Evolutionary conservation across 2,888 invertebrate species (phyloP).

Genomic region (Dicranocentrus wangi): DNA sequence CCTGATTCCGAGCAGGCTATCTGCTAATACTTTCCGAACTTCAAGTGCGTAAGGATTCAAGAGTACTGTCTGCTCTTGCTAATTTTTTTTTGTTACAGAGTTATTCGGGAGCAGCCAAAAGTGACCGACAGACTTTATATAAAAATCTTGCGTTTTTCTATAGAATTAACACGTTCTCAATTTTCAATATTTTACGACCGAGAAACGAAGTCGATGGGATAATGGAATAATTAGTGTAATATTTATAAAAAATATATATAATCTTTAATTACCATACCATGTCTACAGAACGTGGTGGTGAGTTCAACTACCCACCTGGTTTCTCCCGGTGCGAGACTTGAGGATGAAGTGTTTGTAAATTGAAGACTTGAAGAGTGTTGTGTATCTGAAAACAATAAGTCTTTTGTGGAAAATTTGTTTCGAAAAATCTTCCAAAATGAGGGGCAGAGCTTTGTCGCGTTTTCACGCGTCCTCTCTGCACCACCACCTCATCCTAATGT

Average conservation of each 20-base stretch:
- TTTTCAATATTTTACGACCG: constrained; percentile 1
- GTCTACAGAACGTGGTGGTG: too few relatives aligned
- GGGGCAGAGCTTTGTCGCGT: constrained; percentile 47
- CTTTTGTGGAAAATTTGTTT: constrained; percentile 20
- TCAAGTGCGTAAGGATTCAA: background rate
- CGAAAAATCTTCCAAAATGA: constrained; percentile 38
- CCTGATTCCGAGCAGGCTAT: background rate
- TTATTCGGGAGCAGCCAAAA: too few relatives aligned
- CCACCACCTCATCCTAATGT: constrained; percentile 28
- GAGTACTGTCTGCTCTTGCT: background rate
- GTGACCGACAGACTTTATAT: background rate
- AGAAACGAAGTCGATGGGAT: background rate
- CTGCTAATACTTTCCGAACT: background rate
- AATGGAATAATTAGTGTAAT: too few relatives aligned
- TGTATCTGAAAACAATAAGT: background rate
- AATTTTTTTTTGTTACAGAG: too few relatives aligned
- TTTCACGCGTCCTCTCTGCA: constrained; percentile 21
- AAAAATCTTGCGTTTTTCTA: background rate
- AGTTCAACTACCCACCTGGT: too few relatives aligned
- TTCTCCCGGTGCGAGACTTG: too few relatives aligned
- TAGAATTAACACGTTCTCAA: background rate
- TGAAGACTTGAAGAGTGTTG: background rate
- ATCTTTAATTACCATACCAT: too few relatives aligned
- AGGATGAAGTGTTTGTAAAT: too few relatives aligned
- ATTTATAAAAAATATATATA: too few relatives aligned